Conservation (phyloP, 2,113 vertebrate species). For the Coracopsis vasa region DNA sequence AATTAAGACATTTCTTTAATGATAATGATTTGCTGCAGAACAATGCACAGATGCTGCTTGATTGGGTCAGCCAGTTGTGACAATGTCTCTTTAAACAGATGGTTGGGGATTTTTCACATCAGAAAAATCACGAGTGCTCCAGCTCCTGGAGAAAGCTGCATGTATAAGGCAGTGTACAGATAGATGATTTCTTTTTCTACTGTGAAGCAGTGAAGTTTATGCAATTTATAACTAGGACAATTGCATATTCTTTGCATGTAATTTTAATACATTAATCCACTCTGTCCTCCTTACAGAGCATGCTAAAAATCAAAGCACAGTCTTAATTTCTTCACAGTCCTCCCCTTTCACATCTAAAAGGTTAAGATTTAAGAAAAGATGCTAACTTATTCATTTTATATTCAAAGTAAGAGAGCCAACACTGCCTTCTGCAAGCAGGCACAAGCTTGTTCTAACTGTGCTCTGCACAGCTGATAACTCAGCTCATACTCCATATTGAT, state of each 20-base stretch:
- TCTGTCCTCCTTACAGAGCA: not conserved
- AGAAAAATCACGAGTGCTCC: not conserved
- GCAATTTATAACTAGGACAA: not conserved
- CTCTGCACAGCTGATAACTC: not conserved
- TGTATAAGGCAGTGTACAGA: not conserved
- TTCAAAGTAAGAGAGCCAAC: not conserved
- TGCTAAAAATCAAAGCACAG: not conserved
- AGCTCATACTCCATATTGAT: not conserved
- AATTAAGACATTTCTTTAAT: not conserved
- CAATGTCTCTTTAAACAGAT: not conserved
- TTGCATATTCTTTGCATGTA: not conserved
- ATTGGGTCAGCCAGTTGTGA: not conserved
- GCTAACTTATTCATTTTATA: not conserved
- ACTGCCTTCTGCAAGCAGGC: not conserved
- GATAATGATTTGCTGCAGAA: not conserved
- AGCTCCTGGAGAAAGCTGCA: not conserved
- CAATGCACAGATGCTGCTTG: not conserved
- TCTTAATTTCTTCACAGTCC: not conserved
- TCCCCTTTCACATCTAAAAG: not conserved
- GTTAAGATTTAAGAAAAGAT: not conserved
- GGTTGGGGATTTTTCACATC: not conserved
- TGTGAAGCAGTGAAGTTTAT: not conserved
- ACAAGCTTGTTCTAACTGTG: not conserved
- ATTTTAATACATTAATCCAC: not conserved
- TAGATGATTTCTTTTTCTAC: not conserved